These are phyloP conservation scores for Venustoraphidia nigricollis DNA, from an alignment of 2,888 invertebrate genomes.

Conservation along the genomic window DNA sequence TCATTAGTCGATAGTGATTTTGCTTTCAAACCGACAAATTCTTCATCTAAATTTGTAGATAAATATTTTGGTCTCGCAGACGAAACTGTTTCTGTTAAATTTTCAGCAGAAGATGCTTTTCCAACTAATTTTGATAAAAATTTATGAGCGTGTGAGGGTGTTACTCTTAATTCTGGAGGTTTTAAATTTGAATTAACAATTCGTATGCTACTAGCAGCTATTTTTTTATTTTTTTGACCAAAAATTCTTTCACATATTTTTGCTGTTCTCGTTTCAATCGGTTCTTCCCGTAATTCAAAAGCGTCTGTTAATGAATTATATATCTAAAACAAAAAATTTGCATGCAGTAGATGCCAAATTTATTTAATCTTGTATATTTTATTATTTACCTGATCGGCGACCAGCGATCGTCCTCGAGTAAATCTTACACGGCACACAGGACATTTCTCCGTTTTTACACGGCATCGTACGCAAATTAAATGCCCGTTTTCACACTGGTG, in stretches of 20 bases:
- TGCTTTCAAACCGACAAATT: conserved; percentile 19
- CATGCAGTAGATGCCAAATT: neutral
- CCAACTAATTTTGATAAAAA: conserved; percentile 31
- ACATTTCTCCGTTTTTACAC: conserved; percentile 40
- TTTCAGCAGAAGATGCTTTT: conserved; percentile 33
- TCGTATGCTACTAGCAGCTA: neutral
- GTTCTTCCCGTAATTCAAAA: conserved; percentile 29
- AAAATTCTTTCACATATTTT: conserved; percentile 33
- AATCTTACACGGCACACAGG: conserved; percentile 44
- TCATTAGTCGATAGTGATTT: conserved; percentile 32
- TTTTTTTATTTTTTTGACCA: conserved; percentile 17
- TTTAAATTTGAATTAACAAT: conserved; percentile 14
- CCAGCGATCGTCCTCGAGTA: conserved; percentile 31
- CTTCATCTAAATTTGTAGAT: conserved; percentile 11
- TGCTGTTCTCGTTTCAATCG: conserved; percentile 18
- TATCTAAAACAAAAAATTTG: conserved; percentile 18
- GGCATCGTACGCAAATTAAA: conserved; percentile 42
- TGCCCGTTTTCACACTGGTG: conserved; percentile 52
- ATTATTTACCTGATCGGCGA: conserved; percentile 32
- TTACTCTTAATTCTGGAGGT: conserved; percentile 24
- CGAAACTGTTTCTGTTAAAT: conserved; percentile 22
- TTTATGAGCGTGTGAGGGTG: conserved; percentile 29
- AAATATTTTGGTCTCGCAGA: conserved; percentile 11
- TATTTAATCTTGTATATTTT: neutral
- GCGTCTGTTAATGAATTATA: conserved; percentile 33